Evolutionary conservation across 2,888 invertebrate genomes (phyloP), one percentile per base, ranked within the genome.

Genomic region (Bhutanitis thaidina): DNA sequence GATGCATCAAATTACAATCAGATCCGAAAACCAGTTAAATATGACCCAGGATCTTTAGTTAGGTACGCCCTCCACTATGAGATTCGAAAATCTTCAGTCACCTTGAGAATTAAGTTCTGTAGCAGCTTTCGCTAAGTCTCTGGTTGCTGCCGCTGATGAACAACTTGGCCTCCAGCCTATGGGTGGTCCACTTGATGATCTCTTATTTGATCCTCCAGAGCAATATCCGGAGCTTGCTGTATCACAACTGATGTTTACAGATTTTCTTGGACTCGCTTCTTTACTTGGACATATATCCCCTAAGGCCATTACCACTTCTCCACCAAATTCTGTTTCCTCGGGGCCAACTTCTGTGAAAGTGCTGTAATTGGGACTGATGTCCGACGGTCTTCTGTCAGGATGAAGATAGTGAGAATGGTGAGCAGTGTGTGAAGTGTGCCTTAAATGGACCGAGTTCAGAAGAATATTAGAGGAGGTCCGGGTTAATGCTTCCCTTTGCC

Each of bases 381-480:
- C 87, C 36, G 87, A 88, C 1, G 87, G 83, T 52, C 88, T 75
- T 67, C 88, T 74, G 14, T 88, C 88, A 20, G 89, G 89, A 13
- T 87, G 89, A 1, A 88, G 58, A 41, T 88, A 86, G 52, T 89
- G 89, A 3, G 91, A 91, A 70, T 93, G 93, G 59, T 92, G 92
- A 35, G 92, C 92, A 45, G 92, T 90, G 71, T 94, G 94, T 0
- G 94, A 94, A 1, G 94, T 93, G 61, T 95, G 92, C 62, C 94
- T 95, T 78, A 95, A 93, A 75, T 96, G 96, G 48, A 96, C 95
- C 68, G 95, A 95, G 76, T 96, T 96, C 52, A 96, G 77, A 39
- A 96, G 92, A 54, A 96, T 96, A 77, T 96, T 96, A 54, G 95
- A 95, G 44, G 95, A 95, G n/a, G 96, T 96, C 55, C 96, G 90